Base-by-base conservation (phyloP, 2,113 vertebrate species). In the Gadus chalcogrammus region DNA sequence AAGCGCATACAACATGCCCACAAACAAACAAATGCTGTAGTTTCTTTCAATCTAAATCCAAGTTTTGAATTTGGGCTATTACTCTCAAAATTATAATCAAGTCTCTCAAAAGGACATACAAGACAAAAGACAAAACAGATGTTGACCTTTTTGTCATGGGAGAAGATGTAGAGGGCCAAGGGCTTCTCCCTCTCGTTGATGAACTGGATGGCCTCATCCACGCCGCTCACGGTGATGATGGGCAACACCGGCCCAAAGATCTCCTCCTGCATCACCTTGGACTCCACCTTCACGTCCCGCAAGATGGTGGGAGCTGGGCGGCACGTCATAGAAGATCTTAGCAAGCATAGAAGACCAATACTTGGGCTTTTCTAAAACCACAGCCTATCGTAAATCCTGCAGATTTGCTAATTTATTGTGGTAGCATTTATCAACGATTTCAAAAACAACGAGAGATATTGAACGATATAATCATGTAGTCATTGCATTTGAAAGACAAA, bases 191-290 rank as follows among this genome's bases (percentile, higher is more conserved):
- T 82, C 20, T 75, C 0, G 15, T 95, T 98, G 64, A 98, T 95
- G 71, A 98, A 97, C 20, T 85, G 72, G 53, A 98, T 94, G 59
- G 97, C 97, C 75, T 97, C 94, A 0, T 97, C 94, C 38, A 90
- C 79, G 0, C 86, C 65, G 28, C 75, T 87, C 74, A 95, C 84
- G 0, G 91, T 55, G 79, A 99, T 2, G 64, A 99, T 93, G 28
- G 97, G 97, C 16, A 99, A 92, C 67, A 99, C 16, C 0, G 96
- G 97, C 1, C 97, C 96, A 69, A 98, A 99, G 83, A 98, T 98
- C 79, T 99, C 96, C 79, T 98, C 96, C 83, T 96, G 94, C 97
- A 99, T 99, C 79, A 98, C 91, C 73, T 87, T 96, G 0, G 93
- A 88, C 0, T 92, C 88, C 0, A 94, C 93, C 58, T 91, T 91